phyloP scores from a whole-genome alignment of 2,888 invertebrate species.

The Lathronympha strigana region DNA sequence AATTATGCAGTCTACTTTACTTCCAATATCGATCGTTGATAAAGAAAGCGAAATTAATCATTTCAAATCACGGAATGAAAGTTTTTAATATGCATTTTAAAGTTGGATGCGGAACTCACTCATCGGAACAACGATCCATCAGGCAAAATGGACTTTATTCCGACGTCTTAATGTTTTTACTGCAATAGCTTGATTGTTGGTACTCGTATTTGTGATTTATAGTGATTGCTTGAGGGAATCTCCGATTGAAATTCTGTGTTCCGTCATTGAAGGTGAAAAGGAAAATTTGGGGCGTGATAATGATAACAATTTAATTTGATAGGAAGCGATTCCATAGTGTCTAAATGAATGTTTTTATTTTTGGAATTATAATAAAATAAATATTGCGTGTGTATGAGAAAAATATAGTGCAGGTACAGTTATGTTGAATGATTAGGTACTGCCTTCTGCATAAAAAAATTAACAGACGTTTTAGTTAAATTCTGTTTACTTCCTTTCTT shows the following conservation, averaged over 20 bases:
- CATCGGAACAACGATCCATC: neutral
- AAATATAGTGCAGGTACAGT: no score
- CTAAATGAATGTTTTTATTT: no score
- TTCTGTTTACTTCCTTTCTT: no score
- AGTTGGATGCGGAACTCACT: constrained; percentile 24
- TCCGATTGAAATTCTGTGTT: constrained; percentile 19
- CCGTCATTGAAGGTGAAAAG: constrained; percentile 13
- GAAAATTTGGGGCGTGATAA: constrained; percentile 8
- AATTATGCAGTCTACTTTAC: constrained; percentile 3
- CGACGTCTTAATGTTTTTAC: neutral
- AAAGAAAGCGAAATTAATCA: constrained; percentile 36
- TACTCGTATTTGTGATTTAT: constrained; percentile 17
- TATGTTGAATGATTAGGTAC: no score
- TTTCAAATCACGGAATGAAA: constrained; percentile 31
- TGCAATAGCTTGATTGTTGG: neutral
- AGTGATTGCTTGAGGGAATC: constrained; percentile 1
- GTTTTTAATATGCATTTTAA: constrained; percentile 36
- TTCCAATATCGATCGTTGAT: constrained; percentile 15
- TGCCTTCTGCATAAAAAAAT: no score
- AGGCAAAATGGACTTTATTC: constrained; percentile 2
- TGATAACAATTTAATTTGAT: constrained; percentile 3
- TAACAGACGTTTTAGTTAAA: no score
- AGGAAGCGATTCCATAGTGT: neutral
- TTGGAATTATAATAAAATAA: no score
- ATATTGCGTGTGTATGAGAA: no score